phyloP scores from a whole-genome alignment of 2,888 invertebrate species.

The Lepeophtheirus nordmannii region DNA sequence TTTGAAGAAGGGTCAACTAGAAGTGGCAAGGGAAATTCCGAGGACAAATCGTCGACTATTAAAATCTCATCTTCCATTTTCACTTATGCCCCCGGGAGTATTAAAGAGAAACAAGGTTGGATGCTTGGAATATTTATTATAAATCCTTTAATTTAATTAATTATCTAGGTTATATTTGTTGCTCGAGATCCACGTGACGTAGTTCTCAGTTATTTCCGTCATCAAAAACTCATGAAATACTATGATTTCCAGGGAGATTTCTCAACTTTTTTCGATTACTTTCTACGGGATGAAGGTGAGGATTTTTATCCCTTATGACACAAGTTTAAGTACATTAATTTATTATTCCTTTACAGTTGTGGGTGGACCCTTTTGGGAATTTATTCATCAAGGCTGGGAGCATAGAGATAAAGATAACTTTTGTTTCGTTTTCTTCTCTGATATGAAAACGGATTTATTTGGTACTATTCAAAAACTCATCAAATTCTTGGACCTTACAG shows the following conservation, averaged over 20 bases:
- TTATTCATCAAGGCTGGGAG: conserved; percentile 9
- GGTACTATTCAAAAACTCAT: neutral
- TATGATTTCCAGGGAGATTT: conserved; percentile 5
- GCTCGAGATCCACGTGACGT: conserved; percentile 9
- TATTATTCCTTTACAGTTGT: neutral
- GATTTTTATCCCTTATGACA: neutral
- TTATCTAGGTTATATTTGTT: neutral
- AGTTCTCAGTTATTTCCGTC: neutral
- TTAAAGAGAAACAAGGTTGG: conserved; percentile 5
- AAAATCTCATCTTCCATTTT: conserved; percentile 13
- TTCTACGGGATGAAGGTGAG: neutral
- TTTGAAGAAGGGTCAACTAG: neutral
- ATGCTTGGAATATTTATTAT: neutral
- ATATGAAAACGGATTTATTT: conserved; percentile 10
- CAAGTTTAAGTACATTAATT: neutral
- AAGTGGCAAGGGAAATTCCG: neutral
- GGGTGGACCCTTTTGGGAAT: conserved; percentile 4
- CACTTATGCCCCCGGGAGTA: neutral
- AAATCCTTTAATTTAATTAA: neutral
- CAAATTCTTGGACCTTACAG: too few relatives aligned
- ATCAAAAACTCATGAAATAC: neutral
- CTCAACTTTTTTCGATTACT: neutral
- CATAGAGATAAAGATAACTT: conserved; percentile 4
- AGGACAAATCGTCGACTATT: neutral
- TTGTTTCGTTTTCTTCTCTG: neutral